Conservation (phyloP, 2,888 invertebrate genomes). For the Drosophila prolongata region DNA sequence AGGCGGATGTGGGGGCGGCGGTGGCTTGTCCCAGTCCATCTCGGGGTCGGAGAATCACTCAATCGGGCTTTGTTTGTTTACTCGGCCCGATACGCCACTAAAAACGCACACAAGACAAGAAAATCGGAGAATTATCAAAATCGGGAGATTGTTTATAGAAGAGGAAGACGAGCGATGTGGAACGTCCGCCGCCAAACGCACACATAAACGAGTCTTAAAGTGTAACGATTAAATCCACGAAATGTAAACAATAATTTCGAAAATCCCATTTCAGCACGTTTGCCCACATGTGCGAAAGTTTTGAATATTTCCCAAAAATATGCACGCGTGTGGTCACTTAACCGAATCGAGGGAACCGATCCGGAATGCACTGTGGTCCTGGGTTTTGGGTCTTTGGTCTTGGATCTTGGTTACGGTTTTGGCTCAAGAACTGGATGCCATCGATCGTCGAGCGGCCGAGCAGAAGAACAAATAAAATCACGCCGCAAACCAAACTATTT, state of each 20-base stretch:
- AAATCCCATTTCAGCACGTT: constrained; percentile 74
- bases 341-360: constrained; percentile 43
- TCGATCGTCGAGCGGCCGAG: constrained; percentile 27
- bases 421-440: constrained; percentile 37
- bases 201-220: constrained; percentile 54
- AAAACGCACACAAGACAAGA: constrained; percentile 72
- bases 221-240: constrained; percentile 75
- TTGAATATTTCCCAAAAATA: constrained; percentile 57
- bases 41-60: constrained; percentile 45
- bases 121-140: constrained; percentile 72
- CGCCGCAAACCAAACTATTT: constrained; percentile 67
- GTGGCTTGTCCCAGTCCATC: constrained; percentile 54
- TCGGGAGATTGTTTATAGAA: constrained; percentile 72
- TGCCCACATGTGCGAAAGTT: constrained; percentile 77
- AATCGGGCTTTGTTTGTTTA: constrained; percentile 75
- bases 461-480: constrained; percentile 52
- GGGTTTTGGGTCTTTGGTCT: constrained; percentile 14
- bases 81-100: constrained; percentile 68
- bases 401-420: constrained; percentile 29
- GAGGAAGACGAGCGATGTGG: constrained; percentile 75
- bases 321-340: constrained; percentile 60
- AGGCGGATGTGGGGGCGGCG: constrained; percentile 59
- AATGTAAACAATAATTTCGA: constrained; percentile 71
- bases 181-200: constrained; percentile 62
- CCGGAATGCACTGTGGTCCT: constrained; percentile 57